These are phyloP conservation scores for Sphaerophoria taeniata DNA, from an alignment of 2,888 invertebrate genomes.

Conservation along the genomic window DNA sequence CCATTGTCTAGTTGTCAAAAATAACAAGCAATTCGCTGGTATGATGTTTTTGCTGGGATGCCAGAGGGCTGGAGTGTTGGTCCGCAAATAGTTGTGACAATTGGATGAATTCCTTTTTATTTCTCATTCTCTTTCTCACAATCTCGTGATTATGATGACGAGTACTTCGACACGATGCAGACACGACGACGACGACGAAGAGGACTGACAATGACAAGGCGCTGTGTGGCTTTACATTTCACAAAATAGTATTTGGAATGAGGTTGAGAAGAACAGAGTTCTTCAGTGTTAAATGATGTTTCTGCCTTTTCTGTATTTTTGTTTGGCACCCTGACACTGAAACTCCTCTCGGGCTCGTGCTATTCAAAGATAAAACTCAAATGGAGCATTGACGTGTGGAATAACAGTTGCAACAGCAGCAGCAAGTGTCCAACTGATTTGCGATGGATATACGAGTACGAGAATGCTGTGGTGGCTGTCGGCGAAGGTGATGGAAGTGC, in stretches of 20 bases:
- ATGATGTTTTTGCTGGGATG: conserved; percentile 8
- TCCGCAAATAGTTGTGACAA: conserved; percentile 72
- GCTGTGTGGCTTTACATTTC: neutral
- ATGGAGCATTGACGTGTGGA: conserved; percentile 61
- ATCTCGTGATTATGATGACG: conserved; percentile 44
- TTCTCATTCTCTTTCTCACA: conserved; percentile 37
- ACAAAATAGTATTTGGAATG: neutral
- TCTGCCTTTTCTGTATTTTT: conserved; percentile 21
- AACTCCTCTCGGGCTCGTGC: neutral
- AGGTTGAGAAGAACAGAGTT: conserved; percentile 20
- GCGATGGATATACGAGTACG: neutral
- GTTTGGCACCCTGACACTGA: conserved; percentile 11
- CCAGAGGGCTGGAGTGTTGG: conserved; percentile 17
- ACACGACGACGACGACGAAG: conserved; percentile 15
- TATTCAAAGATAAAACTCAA: conserved; percentile 43
- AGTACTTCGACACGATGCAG: neutral
- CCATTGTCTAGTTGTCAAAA: conserved; percentile 73
- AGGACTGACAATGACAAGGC: conserved; percentile 29
- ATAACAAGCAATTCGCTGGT: conserved; percentile 65
- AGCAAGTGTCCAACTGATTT: conserved; percentile 38
- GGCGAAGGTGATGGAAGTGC: conserved; percentile 46
- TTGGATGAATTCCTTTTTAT: conserved; percentile 69
- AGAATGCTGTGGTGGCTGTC: conserved; percentile 26
- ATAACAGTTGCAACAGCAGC: conserved; percentile 46
- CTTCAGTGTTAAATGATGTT: neutral